Conservation (phyloP, 2,888 invertebrate genomes). For the Morpho deidamia region DNA sequence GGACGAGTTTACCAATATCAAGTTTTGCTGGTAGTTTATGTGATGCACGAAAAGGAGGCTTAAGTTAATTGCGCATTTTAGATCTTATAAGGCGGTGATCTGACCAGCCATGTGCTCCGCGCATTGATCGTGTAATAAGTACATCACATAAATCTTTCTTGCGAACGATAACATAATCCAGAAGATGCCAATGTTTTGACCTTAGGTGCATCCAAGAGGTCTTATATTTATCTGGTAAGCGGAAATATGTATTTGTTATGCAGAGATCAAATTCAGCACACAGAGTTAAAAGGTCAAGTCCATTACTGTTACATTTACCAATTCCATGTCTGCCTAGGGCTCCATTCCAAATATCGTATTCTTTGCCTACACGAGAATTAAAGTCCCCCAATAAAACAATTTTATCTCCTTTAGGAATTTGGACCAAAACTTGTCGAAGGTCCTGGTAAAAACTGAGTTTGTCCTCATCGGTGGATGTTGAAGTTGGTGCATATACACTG, state of each 20-base stretch:
- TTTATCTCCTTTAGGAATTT: neutral
- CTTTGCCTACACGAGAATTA: constrained; percentile 18
- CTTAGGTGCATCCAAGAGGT: constrained; percentile 31
- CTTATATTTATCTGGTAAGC: constrained; percentile 26
- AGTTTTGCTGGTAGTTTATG: too few species aligned
- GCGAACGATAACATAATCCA: constrained; percentile 18
- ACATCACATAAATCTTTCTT: neutral
- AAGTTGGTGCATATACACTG: neutral
- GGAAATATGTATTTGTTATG: constrained; percentile 28
- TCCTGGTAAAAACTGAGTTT: neutral
- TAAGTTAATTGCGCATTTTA: neutral
- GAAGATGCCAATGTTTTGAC: constrained; percentile 28
- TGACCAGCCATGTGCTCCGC: neutral
- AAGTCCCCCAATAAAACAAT: constrained; percentile 18
- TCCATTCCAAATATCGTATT: constrained; percentile 4
- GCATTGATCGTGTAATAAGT: neutral
- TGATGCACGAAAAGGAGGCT: neutral
- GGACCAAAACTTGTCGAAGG: neutral
- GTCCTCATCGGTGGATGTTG: neutral
- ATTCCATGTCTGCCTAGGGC: constrained; percentile 28
- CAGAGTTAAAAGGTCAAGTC: constrained; percentile 23
- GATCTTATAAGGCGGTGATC: neutral
- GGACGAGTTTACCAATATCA: neutral
- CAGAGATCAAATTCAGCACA: constrained; percentile 24
- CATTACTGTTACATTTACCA: constrained; percentile 29